phyloP scores from a whole-genome alignment of 2,797 vertebrate genomes.

The Halcyon badia region DNA sequence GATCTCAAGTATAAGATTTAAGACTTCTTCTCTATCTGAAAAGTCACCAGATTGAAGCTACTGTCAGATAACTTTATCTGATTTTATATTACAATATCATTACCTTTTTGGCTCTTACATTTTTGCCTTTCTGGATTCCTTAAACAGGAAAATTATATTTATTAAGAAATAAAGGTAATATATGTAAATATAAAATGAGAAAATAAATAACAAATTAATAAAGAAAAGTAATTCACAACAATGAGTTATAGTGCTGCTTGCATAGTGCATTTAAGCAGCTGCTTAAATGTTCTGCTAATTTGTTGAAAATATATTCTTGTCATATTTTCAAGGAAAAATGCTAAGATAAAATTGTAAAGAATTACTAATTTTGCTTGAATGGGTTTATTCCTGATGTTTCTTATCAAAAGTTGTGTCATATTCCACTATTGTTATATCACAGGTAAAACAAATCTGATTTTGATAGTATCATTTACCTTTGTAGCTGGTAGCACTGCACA shows the following conservation, averaged over 20 bases:
- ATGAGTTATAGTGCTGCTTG: neutral
- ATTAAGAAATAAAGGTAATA: neutral
- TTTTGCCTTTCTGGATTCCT: neutral
- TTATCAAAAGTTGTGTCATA: too few species aligned
- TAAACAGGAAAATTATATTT: neutral
- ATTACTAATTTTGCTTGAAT: neutral
- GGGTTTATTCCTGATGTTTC: neutral
- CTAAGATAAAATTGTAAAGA: neutral
- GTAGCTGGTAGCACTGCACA: too few species aligned
- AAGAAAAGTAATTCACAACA: neutral
- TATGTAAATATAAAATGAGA: neutral
- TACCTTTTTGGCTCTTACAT: neutral
- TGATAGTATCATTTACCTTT: neutral
- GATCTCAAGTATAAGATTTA: neutral
- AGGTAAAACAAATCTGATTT: neutral
- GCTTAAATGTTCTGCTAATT: neutral
- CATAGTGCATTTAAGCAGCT: neutral
- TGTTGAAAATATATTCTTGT: neutral
- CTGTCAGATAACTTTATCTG: neutral
- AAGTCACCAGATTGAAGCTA: neutral
- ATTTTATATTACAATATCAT: neutral
- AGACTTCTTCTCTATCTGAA: neutral
- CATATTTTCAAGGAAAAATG: neutral
- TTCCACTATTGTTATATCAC: neutral
- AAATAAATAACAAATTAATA: neutral